Evolutionary conservation across 2,113 vertebrate species (phyloP).

Genomic region (Garra rufa): DNA sequence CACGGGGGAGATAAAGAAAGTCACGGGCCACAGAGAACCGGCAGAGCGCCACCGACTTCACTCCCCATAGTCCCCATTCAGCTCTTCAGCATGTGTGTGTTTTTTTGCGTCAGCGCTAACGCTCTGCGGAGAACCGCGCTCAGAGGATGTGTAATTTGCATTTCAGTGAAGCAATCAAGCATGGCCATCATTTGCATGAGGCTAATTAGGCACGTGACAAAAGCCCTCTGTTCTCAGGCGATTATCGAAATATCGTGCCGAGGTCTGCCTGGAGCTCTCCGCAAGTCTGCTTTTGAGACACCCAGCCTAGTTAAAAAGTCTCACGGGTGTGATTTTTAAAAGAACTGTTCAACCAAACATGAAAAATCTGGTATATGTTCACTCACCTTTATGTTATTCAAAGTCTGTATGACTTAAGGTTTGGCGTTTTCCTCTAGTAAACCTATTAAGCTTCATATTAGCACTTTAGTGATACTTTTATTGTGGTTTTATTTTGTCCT

Average conservation of each 20-base stretch:
- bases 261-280: conserved; percentile 17
- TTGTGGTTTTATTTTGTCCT: neutral
- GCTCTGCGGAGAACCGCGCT: conserved; percentile 15
- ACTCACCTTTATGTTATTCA: neutral
- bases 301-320: neutral
- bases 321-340: conserved; percentile 1
- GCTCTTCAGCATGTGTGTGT: neutral
- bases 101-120: conserved; percentile 30
- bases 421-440: neutral
- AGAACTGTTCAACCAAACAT: neutral
- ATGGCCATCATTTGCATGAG: conserved; percentile 50
- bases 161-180: conserved; percentile 52
- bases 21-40: conserved; percentile 34
- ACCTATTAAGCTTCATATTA: neutral
- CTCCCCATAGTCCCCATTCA: conserved; percentile 16
- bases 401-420: neutral
- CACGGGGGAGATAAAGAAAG: neutral
- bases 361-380: no score
- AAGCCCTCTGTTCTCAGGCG: conserved; percentile 45
- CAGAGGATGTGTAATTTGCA: conserved; percentile 53
- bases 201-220: conserved; percentile 57
- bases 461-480: neutral
- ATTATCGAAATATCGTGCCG: conserved; percentile 9
- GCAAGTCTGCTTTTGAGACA: neutral
- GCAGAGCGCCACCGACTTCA: conserved; percentile 23